Base-by-base conservation (phyloP, 2,888 invertebrate species). In the Cataglyphis rosenhaueri region DNA sequence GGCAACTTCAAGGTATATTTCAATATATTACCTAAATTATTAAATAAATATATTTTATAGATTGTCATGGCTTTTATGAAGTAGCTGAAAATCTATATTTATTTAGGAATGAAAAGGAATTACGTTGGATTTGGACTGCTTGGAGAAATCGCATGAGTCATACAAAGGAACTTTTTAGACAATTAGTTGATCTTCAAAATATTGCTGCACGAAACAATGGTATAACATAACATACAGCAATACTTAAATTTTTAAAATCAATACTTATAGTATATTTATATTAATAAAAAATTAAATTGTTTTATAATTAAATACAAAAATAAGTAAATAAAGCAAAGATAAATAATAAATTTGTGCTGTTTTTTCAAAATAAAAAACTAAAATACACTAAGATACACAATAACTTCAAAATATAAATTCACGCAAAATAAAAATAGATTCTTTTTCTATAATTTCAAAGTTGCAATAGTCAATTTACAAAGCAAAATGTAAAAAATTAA, bases 121-220 rank as follows among this genome's bases (percentile, higher is more conserved):
- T 97, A 75, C 94, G 94, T 85, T 96, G 96, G 96, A 94, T 96
- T 0, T 97, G 97, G 97, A 92, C 95, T 21, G 94, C 95, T 6
- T 97, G 97, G 97, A 95, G 97, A 85, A 95, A 96, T 85, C 95
- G 95, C 18, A 96, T 96, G 9, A 96, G 96, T 0, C 95, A 94
- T 3, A 96, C 97, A 93, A 96, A 95, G 82, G 90, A 95, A 21
- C 93, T 96, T 2, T 97, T 96, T 92, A 93, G 93, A 4, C 92
- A 94, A 71, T 94, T 96, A 81, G 95, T 96, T 3, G 87, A 92
- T 32, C 91, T 97, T 25, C 96, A 96, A 92, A 97, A 97, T 93
- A 87, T 90, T 38, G 97, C 96, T 3, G 96, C 97, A 3, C 94
- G 92, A 86, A 95, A 95, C 86, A 96, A 96, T 92, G 97, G 97